Percentiles rank a stretch among this genome's conserved stretches.
Evolutionary conservation across 2,113 vertebrate genomes (phyloP).

Genomic region (Gavialis gangeticus): DNA sequence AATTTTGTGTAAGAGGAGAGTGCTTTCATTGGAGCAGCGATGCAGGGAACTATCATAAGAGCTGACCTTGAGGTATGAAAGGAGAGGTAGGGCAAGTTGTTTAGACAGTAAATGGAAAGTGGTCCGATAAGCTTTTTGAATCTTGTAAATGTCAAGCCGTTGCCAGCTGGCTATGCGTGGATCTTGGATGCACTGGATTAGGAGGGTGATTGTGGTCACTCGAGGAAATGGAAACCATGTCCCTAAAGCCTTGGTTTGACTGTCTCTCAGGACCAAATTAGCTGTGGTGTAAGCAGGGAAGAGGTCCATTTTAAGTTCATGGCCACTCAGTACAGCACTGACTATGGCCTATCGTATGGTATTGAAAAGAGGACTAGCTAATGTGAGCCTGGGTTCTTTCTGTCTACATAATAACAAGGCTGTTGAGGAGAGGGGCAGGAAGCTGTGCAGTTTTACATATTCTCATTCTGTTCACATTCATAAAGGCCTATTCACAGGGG

Average conservation of each 20-base stretch:
- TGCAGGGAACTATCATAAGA: neutral
- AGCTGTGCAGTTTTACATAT: fast-evolving
- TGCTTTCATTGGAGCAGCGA: neutral
- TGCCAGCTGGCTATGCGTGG: constrained; percentile 15
- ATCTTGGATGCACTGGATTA: neutral
- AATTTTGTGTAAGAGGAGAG: neutral
- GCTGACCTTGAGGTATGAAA: constrained; percentile 38
- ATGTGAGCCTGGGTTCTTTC: neutral
- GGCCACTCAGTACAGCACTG: neutral
- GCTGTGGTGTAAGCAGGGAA: neutral
- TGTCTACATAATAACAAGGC: neutral
- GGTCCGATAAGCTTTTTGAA: constrained; percentile 49
- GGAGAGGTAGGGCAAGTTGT: neutral
- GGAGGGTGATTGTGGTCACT: neutral
- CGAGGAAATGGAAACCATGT: neutral
- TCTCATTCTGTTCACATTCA: neutral
- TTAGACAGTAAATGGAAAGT: constrained; percentile 47
- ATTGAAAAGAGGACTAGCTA: neutral
- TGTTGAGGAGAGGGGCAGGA: neutral
- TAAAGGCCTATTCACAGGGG: neutral
- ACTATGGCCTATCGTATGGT: neutral
- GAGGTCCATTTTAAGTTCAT: neutral
- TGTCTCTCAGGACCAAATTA: neutral
- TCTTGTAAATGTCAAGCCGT: constrained; percentile 23
- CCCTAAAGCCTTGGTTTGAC: neutral